phyloP scores from a whole-genome alignment of 1,140 invertebrate genomes.

The Zaprionus ghesquierei region DNA sequence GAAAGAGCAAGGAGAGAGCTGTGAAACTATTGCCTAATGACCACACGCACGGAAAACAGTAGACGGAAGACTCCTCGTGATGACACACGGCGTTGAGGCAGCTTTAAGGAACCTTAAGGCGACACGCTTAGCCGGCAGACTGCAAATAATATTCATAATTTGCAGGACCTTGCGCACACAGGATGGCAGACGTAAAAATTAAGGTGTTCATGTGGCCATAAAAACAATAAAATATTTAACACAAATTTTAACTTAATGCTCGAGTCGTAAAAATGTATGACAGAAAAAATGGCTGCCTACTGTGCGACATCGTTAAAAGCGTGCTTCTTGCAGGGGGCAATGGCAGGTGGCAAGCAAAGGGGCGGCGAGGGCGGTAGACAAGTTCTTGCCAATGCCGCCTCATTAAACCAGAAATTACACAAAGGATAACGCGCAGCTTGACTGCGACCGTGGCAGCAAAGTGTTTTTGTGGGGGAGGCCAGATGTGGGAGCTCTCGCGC shows the following conservation, averaged over 20 bases:
- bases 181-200: slow-evolving; percentile 31
- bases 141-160: slow-evolving; percentile 42
- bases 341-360: neutral
- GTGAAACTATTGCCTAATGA: slow-evolving; percentile 33
- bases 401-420: slow-evolving; percentile 79
- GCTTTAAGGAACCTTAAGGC: neutral
- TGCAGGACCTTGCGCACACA: slow-evolving; percentile 27
- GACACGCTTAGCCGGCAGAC: neutral
- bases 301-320: slow-evolving; percentile 40
- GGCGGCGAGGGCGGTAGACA: neutral
- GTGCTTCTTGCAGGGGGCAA: neutral
- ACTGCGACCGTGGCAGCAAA: slow-evolving; percentile 50
- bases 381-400: slow-evolving; percentile 57
- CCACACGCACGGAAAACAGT: neutral
- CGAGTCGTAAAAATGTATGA: slow-evolving; percentile 71
- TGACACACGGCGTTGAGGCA: neutral
- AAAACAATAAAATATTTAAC: slow-evolving; percentile 80
- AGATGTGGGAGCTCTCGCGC: slow-evolving; percentile 14
- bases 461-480: slow-evolving; percentile 39
- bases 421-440: slow-evolving; percentile 74
- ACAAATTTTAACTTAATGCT: slow-evolving; percentile 79
- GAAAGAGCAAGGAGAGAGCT: slow-evolving; percentile 9
- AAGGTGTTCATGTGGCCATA: slow-evolving; percentile 73
- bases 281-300: slow-evolving; percentile 62
- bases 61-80: neutral